Percentiles rank a stretch among this genome's conserved stretches.
Conservation (phyloP, 1,140 invertebrate genomes). For the Pseudomyrmex gracilis region DNA sequence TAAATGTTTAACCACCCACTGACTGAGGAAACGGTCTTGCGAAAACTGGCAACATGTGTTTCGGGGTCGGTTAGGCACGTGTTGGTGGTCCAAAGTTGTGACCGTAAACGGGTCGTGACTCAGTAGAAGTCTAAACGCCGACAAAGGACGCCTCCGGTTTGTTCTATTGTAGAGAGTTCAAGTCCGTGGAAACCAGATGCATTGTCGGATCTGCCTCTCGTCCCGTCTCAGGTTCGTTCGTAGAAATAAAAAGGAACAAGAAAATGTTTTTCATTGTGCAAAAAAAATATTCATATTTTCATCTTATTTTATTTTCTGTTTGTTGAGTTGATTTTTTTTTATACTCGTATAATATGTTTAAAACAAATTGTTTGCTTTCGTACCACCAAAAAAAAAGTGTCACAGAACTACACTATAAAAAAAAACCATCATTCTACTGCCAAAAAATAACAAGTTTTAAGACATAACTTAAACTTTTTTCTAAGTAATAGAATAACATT, state of each 20-base stretch:
- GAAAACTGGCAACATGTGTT: slow-evolving; percentile 79
- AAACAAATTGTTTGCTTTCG: too few relatives aligned
- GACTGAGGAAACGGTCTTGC: slow-evolving; percentile 65
- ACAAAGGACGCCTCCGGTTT: slow-evolving; percentile 78
- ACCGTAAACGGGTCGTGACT: slow-evolving; percentile 68
- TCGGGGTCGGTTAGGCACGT: slow-evolving; percentile 73
- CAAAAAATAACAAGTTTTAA: too few relatives aligned
- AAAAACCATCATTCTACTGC: too few relatives aligned
- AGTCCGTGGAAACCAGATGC: slow-evolving; percentile 71
- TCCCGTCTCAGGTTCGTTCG: slow-evolving; percentile 74
- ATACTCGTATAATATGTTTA: too few relatives aligned
- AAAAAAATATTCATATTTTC: slow-evolving; percentile 12
- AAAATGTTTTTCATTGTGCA: background rate
- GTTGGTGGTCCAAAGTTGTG: slow-evolving; percentile 78
- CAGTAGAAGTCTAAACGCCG: slow-evolving; percentile 72
- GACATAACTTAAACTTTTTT: too few relatives aligned
- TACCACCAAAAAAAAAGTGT: too few relatives aligned
- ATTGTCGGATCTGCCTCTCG: slow-evolving; percentile 78
- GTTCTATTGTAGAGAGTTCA: slow-evolving; percentile 76
- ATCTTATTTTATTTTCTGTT: background rate
- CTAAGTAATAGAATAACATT: too few relatives aligned
- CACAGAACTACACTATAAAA: too few relatives aligned
- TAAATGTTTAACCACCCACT: background rate
- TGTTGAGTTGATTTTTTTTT: background rate
- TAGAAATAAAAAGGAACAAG: slow-evolving; percentile 38